Evolutionary conservation across 2,113 vertebrate species (phyloP).

Genomic region (Hemibagrus wyckioides): DNA sequence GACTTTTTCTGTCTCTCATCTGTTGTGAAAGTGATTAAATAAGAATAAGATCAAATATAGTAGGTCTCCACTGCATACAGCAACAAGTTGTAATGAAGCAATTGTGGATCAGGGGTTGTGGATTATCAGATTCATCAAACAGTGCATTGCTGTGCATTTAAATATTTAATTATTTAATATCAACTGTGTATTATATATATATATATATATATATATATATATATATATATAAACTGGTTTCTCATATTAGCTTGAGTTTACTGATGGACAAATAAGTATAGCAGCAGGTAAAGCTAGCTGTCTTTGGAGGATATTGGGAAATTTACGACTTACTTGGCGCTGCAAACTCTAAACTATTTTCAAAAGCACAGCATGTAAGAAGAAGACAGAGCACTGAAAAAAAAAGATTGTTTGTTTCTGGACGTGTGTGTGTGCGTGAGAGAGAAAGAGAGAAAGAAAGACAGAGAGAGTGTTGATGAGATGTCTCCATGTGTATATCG

Average conservation of each 20-base stretch:
- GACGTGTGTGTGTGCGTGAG: background rate
- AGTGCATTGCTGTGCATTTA: background rate
- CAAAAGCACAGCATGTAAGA: background rate
- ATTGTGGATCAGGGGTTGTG: background rate
- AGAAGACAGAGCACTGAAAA: background rate
- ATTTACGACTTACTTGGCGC: background rate
- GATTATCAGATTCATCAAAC: background rate
- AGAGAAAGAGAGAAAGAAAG: background rate
- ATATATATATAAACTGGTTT: background rate
- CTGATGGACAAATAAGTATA: background rate
- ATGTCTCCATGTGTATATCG: constrained; percentile 18
- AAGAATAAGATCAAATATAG: background rate
- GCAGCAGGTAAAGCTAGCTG: background rate
- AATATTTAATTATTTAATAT: background rate
- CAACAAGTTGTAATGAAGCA: background rate
- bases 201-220: too few species aligned
- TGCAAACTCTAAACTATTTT: background rate
- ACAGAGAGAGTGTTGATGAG: background rate
- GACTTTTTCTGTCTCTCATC: background rate
- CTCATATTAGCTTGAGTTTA: background rate
- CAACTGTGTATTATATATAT: background rate
- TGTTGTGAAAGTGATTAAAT: too few species aligned
- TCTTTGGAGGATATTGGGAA: background rate
- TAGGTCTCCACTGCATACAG: background rate
- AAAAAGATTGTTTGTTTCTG: background rate